Evolutionary conservation across 2,888 invertebrate species (phyloP).

Genomic region (Carcina quercana): DNA sequence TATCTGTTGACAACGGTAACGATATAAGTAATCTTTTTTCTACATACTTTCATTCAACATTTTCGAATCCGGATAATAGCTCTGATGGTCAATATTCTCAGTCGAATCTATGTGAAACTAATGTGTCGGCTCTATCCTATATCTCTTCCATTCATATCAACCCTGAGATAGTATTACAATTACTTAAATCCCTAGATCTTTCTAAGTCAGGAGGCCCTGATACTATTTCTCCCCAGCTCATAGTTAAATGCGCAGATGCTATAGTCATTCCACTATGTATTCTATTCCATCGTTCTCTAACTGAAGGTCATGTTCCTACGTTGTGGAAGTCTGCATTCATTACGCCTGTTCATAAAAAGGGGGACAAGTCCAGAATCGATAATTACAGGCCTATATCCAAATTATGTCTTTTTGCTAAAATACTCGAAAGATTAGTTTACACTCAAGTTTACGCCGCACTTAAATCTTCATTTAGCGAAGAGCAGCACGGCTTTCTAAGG

Average conservation of each 20-base stretch:
- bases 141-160: slow-evolving; percentile 1
- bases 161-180: neutral
- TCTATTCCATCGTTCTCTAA: neutral
- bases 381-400: slow-evolving; percentile 7
- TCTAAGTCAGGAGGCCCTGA: slow-evolving; percentile 3
- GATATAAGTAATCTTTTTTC: slow-evolving; percentile 1
- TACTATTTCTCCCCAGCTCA: slow-evolving; percentile 1
- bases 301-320: neutral
- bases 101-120: neutral
- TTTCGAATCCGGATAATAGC: neutral
- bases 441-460: too few species aligned
- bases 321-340: slow-evolving; percentile 6
- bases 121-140: neutral
- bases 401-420: slow-evolving; percentile 5
- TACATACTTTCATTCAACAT: slow-evolving; percentile 4
- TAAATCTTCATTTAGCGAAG: too few species aligned
- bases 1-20: neutral
- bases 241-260: slow-evolving; percentile 1
- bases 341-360: slow-evolving; percentile 2
- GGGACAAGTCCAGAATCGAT: neutral
- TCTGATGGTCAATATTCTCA: too few species aligned
- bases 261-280: neutral
- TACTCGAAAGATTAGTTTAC: slow-evolving; percentile 1
- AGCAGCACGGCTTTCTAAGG: too few species aligned
- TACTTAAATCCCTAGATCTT: slow-evolving; percentile 1